Evolutionary conservation across 2,113 vertebrate species (phyloP).

Genomic region (Thalassoma bifasciatum): DNA sequence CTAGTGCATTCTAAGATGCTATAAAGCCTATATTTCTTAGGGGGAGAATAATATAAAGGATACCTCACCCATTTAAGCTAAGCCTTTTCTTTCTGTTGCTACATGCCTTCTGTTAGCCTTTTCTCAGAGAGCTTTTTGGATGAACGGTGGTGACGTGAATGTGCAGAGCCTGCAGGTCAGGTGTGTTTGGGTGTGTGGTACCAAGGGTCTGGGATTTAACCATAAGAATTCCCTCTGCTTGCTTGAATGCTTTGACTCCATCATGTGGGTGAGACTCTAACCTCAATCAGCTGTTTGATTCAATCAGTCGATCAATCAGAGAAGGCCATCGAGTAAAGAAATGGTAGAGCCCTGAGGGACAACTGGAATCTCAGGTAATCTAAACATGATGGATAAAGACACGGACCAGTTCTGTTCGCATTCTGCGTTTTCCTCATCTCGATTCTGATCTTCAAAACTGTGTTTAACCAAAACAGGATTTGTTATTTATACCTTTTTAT

Average conservation of each 20-base stretch:
- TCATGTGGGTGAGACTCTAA: slow-evolving; percentile 44
- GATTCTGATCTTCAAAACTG: slow-evolving; percentile 53
- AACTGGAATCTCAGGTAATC: slow-evolving; percentile 83
- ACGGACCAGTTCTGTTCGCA: slow-evolving; percentile 35
- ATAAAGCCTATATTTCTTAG: slow-evolving; percentile 77
- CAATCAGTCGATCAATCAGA: slow-evolving; percentile 38
- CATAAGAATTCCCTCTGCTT: slow-evolving; percentile 11
- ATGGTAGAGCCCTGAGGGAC: slow-evolving; percentile 74
- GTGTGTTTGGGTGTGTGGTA: slow-evolving; percentile 58
- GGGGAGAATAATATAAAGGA: slow-evolving; percentile 76
- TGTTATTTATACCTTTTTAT: slow-evolving; percentile 79
- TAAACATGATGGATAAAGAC: slow-evolving; percentile 60
- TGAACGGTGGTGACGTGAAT: slow-evolving; percentile 45
- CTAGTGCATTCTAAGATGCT: slow-evolving; percentile 85
- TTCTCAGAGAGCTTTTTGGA: slow-evolving; percentile 53
- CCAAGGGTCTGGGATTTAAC: slow-evolving; percentile 27
- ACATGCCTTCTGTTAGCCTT: slow-evolving; percentile 59
- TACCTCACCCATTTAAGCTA: slow-evolving; percentile 76
- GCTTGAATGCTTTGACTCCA: slow-evolving; percentile 44
- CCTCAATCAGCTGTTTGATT: slow-evolving; percentile 56
- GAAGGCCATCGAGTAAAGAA: slow-evolving; percentile 48
- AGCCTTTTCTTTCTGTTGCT: slow-evolving; percentile 65
- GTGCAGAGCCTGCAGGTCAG: slow-evolving; percentile 83
- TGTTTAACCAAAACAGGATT: slow-evolving; percentile 63
- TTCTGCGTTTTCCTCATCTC: slow-evolving; percentile 58